Conservation (phyloP, 2,113 vertebrate species). For the Isurus oxyrinchus region DNA sequence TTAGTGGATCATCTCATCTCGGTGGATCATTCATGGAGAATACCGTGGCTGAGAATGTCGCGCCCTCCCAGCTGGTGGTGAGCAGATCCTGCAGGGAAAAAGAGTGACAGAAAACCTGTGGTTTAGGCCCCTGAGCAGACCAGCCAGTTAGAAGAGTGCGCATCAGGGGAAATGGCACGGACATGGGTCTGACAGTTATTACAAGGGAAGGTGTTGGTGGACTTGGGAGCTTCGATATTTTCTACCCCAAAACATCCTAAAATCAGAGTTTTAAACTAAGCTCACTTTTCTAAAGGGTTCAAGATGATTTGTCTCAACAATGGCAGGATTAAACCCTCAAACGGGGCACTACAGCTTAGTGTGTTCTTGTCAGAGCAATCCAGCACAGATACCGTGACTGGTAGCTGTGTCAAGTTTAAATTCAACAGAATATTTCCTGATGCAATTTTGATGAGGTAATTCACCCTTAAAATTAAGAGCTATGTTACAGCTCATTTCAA, state of each 20-base stretch:
- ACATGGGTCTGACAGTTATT: neutral
- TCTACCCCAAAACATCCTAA: neutral
- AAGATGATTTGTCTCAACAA: neutral
- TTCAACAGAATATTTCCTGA: constrained; percentile 3
- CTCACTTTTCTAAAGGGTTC: neutral
- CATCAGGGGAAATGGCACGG: constrained; percentile 27
- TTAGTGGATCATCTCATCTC: constrained; percentile 34
- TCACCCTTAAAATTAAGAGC: neutral
- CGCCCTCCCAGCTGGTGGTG: constrained; percentile 35
- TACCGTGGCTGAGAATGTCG: constrained; percentile 35
- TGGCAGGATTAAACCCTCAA: neutral
- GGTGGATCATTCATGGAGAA: constrained; percentile 27
- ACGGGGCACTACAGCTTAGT: neutral
- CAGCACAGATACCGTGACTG: neutral
- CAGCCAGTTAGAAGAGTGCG: constrained; percentile 29
- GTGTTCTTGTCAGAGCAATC: neutral
- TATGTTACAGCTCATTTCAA: neutral
- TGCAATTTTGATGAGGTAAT: neutral
- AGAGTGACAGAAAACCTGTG: constrained; percentile 35
- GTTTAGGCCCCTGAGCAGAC: constrained; percentile 33
- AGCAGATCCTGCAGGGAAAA: constrained; percentile 35
- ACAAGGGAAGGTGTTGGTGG: neutral
- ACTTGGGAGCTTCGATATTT: neutral
- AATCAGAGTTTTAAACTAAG: neutral
- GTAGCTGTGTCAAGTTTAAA: neutral